phyloP scores from a whole-genome alignment of 2,888 invertebrate species.

The Melikaiella ostensackeni region DNA sequence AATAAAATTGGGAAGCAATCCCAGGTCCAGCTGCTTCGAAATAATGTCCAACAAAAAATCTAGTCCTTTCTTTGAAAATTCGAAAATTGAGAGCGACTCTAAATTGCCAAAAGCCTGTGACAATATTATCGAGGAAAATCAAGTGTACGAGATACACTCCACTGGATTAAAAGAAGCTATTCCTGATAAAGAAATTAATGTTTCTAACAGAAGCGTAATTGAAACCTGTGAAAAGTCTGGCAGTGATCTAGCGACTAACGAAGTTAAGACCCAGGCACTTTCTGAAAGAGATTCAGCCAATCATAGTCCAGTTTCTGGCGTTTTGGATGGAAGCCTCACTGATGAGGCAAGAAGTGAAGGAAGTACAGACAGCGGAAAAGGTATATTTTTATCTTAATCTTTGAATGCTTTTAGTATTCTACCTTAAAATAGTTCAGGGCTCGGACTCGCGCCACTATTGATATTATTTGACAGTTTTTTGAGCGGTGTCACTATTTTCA shows the following conservation, averaged over 20 bases:
- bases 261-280: constrained; percentile 1
- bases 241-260: background rate
- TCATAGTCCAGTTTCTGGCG: constrained; percentile 87
- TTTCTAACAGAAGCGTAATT: background rate
- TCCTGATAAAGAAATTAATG: background rate
- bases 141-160: constrained; percentile 34
- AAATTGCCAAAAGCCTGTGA: constrained; percentile 8
- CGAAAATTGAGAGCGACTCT: constrained; percentile 40
- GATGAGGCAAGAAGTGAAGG: constrained; percentile 79
- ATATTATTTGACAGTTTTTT: too few species aligned
- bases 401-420: too few species aligned
- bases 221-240: background rate
- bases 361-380: constrained; percentile 91
- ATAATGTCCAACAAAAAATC: constrained; percentile 58
- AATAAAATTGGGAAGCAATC: constrained; percentile 66
- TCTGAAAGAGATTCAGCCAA: constrained; percentile 85
- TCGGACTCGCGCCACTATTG: too few species aligned
- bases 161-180: background rate
- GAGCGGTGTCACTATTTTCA: too few species aligned
- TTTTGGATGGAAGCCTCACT: constrained; percentile 79
- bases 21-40: constrained; percentile 61
- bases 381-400: constrained; percentile 70
- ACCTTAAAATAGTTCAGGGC: too few species aligned
- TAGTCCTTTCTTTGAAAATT: constrained; percentile 37
- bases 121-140: constrained; percentile 51